Conservation (phyloP, 2,113 vertebrate genomes). For the Struthio camelus region DNA sequence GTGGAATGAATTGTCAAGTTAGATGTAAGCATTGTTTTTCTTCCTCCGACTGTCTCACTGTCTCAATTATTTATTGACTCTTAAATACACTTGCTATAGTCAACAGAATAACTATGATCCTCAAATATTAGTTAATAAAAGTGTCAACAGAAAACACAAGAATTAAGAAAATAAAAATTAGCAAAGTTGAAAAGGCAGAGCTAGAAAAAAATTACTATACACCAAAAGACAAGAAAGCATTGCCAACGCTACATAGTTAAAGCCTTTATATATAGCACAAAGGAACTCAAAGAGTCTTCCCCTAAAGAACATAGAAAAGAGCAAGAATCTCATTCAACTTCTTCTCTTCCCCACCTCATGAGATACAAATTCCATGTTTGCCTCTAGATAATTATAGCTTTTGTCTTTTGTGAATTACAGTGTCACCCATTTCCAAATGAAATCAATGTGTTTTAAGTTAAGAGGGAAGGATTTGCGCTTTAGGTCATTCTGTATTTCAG, state of each 20-base stretch:
- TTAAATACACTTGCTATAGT: not conserved
- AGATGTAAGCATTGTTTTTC: not conserved
- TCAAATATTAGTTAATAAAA: not conserved
- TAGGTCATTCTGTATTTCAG: conserved; percentile 28
- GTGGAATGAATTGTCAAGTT: not conserved
- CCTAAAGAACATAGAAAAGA: not conserved
- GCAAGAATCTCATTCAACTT: not conserved
- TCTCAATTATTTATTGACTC: not conserved
- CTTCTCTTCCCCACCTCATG: not conserved
- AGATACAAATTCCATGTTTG: not conserved
- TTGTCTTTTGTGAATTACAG: not conserved
- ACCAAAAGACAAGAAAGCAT: not conserved
- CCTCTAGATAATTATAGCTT: not conserved
- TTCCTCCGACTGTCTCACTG: not conserved
- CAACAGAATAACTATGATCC: not conserved
- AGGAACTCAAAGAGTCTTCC: not conserved
- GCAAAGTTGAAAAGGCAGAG: not conserved
- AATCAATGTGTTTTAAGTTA: not conserved
- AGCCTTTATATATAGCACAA: not conserved
- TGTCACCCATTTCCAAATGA: not conserved
- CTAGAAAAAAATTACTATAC: not conserved
- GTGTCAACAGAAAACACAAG: not conserved
- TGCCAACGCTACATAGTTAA: not conserved
- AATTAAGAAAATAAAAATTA: not conserved
- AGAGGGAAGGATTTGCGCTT: conserved; percentile 1